Evolutionary conservation across 2,797 vertebrate genomes (phyloP).

Genomic region (Microtus obscurus): DNA sequence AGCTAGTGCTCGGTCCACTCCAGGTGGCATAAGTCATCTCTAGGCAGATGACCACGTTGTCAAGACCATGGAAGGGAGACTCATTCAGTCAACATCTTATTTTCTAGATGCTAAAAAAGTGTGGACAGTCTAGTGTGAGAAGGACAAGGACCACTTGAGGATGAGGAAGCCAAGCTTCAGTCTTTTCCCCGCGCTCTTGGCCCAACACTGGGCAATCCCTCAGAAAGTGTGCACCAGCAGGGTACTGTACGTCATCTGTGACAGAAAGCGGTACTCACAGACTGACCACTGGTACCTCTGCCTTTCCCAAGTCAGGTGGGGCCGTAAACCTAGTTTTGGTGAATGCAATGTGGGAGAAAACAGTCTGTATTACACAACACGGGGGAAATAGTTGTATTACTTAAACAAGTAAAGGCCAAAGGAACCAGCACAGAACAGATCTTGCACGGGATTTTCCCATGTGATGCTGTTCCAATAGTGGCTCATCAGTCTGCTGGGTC

Average conservation of each 20-base stretch:
- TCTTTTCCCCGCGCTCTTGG: background rate
- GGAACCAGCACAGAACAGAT: background rate
- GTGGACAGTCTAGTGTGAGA: background rate
- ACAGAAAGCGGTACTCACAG: background rate
- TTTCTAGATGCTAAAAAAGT: background rate
- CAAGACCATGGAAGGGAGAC: background rate
- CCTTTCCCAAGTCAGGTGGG: background rate
- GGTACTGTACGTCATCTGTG: no score
- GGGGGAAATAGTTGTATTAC: no score
- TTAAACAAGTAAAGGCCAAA: background rate
- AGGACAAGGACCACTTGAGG: background rate
- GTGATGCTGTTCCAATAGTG: background rate
- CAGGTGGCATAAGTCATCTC: background rate
- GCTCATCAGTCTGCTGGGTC: background rate
- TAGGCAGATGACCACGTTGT: background rate
- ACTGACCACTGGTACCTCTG: accelerated
- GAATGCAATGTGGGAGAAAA: background rate
- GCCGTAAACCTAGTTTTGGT: background rate
- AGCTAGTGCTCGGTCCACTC: background rate
- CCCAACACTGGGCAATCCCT: background rate
- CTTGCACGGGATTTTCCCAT: background rate
- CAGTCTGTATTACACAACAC: no score
- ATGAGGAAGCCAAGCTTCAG: background rate
- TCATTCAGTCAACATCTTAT: background rate
- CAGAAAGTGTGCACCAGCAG: background rate